Base-by-base conservation (phyloP, 2,797 vertebrate species). In the Notolabrus celidotus region DNA sequence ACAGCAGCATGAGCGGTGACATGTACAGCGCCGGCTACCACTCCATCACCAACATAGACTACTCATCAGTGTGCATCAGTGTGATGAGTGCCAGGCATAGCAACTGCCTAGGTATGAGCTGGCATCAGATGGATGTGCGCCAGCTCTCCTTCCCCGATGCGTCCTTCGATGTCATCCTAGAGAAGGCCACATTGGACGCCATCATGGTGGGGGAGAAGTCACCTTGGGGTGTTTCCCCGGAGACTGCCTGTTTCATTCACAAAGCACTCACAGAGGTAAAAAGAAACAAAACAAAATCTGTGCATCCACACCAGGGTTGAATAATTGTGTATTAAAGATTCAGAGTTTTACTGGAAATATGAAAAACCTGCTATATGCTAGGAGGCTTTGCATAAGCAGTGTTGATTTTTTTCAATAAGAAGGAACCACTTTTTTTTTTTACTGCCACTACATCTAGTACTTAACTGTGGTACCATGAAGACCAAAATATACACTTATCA, bases 161-260 rank as follows among this genome's bases (percentile, higher is more conserved):
- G 3, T 83, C 91, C 60, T 98, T 97, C 0, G 95, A 97, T 2
- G 93, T 96, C 17, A 92, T 98, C 47, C 87, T 98, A 2, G 96
- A 98, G 88, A 98, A 98, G 76, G 97, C 96, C 56, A 97, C 94
- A 0, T 86, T 98, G 45, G 97, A 98, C 4, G 95, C 96, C 82
- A 86, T 98, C 72, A 86, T 96, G 92, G 96, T 95, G 82, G 95
- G 93, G 10, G 96, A 97, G 79, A 95, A 38, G 1, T 93, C 96
- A 51, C 96, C 96, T 0, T 98, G 96, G 97, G 72, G 81, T 0
- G 80, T 97, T 45, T 95, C 96, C 0, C 70, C 89, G 1, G 89
- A 87, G 63, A 94, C 94, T 0, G 42, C 88, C 0, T 53, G 71
- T 15, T 83, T 92, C 0, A 86, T 97, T 86, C 95, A 86, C 66